A percentile compares a stretch with the other conserved stretches of the same genome.
These are phyloP conservation scores for Bombylius major DNA, from an alignment of 2,888 invertebrate species.

Conservation along the genomic window DNA sequence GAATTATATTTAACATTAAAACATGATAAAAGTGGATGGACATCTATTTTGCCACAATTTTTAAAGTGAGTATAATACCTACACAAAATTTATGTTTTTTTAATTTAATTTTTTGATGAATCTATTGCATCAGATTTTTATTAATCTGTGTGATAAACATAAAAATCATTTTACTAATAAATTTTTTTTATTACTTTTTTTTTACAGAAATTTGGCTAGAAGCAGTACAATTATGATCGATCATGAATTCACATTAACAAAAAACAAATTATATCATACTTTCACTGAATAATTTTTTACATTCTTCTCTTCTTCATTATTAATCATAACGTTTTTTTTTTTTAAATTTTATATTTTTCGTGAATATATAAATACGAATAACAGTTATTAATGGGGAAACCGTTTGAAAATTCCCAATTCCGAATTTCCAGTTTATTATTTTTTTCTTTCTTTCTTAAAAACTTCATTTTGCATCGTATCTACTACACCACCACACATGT, in stretches of 20 bases:
- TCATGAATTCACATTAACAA: conserved; percentile 76
- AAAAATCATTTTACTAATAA: no score
- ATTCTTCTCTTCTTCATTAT: no score
- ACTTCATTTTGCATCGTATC: no score
- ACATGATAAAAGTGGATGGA: conserved; percentile 79
- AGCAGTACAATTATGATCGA: conserved; percentile 81
- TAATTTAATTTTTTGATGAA: neutral
- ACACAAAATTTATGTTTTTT: neutral
- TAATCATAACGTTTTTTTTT: no score
- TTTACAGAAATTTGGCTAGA: conserved; percentile 65
- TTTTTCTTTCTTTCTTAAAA: no score
- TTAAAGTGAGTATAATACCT: conserved; percentile 59
- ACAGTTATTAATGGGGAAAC: no score
- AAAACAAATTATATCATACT: conserved; percentile 81
- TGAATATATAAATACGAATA: no score
- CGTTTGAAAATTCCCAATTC: no score
- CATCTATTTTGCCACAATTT: conserved; percentile 74
- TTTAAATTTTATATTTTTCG: no score
- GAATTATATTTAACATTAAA: conserved; percentile 79
- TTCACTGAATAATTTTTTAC: conserved; percentile 37
- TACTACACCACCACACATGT: no score
- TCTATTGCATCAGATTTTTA: no score
- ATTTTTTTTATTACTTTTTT: conserved; percentile 6
- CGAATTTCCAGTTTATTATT: no score
- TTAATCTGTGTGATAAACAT: neutral